These are phyloP conservation scores for Chrysomela aeneicollis DNA, from an alignment of 2,888 invertebrate genomes.

Conservation along the genomic window DNA sequence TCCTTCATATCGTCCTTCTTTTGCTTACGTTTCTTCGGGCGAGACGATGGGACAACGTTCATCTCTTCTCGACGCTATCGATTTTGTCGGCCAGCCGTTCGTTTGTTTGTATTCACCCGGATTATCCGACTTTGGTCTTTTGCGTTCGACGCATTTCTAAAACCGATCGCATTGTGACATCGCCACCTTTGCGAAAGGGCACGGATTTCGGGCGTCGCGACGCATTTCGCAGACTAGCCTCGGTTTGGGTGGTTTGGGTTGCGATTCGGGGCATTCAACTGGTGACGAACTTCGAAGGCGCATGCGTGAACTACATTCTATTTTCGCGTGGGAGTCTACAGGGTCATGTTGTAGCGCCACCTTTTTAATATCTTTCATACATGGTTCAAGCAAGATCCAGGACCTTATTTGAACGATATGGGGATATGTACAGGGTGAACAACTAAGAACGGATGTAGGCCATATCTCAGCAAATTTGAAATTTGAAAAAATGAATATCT, in stretches of 20 bases:
- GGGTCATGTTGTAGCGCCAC: not conserved
- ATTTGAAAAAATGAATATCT: too few species aligned
- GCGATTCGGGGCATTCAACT: conserved; percentile 28
- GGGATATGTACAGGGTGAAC: too few species aligned
- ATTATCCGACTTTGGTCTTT: not conserved
- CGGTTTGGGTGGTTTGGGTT: not conserved
- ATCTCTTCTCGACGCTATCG: conserved; percentile 12
- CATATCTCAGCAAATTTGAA: too few species aligned
- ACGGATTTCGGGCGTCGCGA: not conserved
- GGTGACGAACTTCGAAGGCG: conserved; percentile 20
- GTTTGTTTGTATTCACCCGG: conserved; percentile 29
- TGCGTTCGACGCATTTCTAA: not conserved
- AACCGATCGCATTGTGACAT: not conserved
- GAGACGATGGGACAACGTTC: conserved; percentile 42
- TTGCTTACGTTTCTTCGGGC: conserved; percentile 53
- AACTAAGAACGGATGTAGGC: too few species aligned
- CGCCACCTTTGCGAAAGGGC: not conserved
- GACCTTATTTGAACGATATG: too few species aligned
- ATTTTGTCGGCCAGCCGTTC: not conserved
- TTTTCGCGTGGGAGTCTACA: conserved; percentile 43
- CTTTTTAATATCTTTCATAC: too few species aligned
- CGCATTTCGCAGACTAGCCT: too few species aligned
- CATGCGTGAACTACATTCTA: conserved; percentile 28
- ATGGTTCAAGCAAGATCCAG: too few species aligned
- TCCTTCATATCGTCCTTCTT: conserved; percentile 58